Conservation (phyloP, 2,113 vertebrate species). For the Pomatostomus ruficeps region DNA sequence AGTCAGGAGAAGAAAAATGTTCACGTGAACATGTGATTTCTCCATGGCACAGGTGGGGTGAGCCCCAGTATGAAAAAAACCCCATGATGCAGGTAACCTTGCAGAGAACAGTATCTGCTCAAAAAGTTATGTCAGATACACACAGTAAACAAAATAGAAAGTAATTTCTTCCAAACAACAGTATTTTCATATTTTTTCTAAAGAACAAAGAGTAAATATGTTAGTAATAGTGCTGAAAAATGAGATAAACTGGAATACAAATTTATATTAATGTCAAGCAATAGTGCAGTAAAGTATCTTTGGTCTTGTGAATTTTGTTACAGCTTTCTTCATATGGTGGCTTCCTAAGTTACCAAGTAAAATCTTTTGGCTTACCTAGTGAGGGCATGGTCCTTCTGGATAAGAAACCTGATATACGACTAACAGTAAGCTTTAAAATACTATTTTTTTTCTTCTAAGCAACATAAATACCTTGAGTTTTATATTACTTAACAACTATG, state of each 20-base stretch:
- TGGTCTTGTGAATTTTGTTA: background rate
- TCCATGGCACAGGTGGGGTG: background rate
- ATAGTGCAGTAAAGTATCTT: background rate
- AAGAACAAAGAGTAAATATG: background rate
- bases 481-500: background rate
- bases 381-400: conserved; percentile 86
- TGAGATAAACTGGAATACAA: background rate
- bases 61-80: background rate
- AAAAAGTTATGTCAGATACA: background rate
- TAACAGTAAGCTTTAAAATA: conserved; percentile 74
- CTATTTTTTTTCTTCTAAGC: background rate
- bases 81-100: background rate
- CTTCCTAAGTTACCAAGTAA: conserved; percentile 86
- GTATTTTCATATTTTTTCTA: background rate
- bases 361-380: conserved; percentile 89
- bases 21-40: background rate
- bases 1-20: background rate
- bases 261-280: background rate
- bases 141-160: background rate
- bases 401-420: conserved; percentile 78
- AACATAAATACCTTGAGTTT: background rate
- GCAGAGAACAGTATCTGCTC: background rate
- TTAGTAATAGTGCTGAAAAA: background rate
- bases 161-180: background rate
- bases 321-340: conserved; percentile 95